Evolutionary conservation across 2,113 vertebrate genomes (phyloP), one percentile per base, ranked within the genome.

Genomic region (Macquaria ambigua): DNA sequence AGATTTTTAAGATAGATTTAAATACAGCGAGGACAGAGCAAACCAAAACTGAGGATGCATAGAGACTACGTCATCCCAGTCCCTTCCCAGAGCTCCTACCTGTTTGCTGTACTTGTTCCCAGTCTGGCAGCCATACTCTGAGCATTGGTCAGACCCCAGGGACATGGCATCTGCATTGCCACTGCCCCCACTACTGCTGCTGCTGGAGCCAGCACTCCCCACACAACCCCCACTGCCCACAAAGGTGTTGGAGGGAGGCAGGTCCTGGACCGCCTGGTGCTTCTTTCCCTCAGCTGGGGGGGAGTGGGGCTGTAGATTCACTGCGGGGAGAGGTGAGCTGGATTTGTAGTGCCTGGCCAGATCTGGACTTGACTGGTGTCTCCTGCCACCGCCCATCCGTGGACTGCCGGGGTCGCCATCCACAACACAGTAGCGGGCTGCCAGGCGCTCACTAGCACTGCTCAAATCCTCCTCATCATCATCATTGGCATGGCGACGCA

Each of bases 61-160:
- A 7, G n/a, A 73, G 28, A 59, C 16, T 31, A 52, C 5, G 8
- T 14, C 43, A 48, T 48, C 48, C 53, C 41, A 43, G 46, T 34
- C 43, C 50, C 34, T 34, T 73, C 71, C 18, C 28, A 37, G 34
- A 43, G 9, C 6, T 78, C 97, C 96, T 97, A 99, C 98, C 98
- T 99, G 98, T 95, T 99, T 99, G 97, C 95, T 98, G 97, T 99
- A 99, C 96, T 98, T 98, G 97, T 96, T 97, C 93, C 95, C 96
- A 89, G 97, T 97, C 87, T 99, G 98, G 95, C 97, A 99, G 94
- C 98, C 97, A 82, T 99, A 99, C 85, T 99, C 97, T 34, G 98
- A 99, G 95, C 98, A 99, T 92, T 99, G 98, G 93, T 99, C 98
- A 18, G 98, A 99, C 78, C 98, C 97, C 82, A 99, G 97, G 77